Evolutionary conservation across 2,888 invertebrate species (phyloP), one percentile per base, ranked within the genome.

Genomic region (Microctonus brassicae): DNA sequence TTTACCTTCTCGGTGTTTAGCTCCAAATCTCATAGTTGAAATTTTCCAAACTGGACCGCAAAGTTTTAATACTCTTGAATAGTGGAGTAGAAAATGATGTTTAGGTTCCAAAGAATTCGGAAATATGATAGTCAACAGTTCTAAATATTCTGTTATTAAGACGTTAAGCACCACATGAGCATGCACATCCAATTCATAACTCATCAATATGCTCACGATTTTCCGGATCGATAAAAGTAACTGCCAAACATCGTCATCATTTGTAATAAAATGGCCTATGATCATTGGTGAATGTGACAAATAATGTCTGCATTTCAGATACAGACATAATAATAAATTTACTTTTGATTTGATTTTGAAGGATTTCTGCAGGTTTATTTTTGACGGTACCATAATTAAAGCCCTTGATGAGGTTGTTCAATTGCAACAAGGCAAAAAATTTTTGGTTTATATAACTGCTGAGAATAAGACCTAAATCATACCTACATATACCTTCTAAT

Each of bases 11-110:
- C 57, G 70, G 57, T 78, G 75, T 17, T 74, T 74, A 10, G 70
- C 66, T 57, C 77, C 75, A 60, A 64, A 75, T 7, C 77, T 60
- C 73, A 77, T 73, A 10, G 72, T 72, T 33, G 64, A 64, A 7
- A 60, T 71, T 33, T 73, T 67, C 61, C 69, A 70, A 17, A 74
- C 65, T 11, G 76, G 75, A 33, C 79, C 79, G 17, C 68, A 55
- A 47, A 10, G 53, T 10, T 24, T 77, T 69, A 33, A 72, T 55
- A 22, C 61, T 33, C 33, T 3, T 3, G 33, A 57, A 47, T 79
- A 79, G 42, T 78, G 77, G 2, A 73, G 29, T 22, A 79, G 53
- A 63, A 76, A 74, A 52, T 79, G 77, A 57, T 76, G 76, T 63
- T 78, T 79, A 10, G 76, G 76, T 63, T 74, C 75, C 26, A 76